Percentiles rank a stretch among this genome's conserved stretches.
Conservation (phyloP, 2,888 invertebrate genomes). For the Anarsia innoxiella region DNA sequence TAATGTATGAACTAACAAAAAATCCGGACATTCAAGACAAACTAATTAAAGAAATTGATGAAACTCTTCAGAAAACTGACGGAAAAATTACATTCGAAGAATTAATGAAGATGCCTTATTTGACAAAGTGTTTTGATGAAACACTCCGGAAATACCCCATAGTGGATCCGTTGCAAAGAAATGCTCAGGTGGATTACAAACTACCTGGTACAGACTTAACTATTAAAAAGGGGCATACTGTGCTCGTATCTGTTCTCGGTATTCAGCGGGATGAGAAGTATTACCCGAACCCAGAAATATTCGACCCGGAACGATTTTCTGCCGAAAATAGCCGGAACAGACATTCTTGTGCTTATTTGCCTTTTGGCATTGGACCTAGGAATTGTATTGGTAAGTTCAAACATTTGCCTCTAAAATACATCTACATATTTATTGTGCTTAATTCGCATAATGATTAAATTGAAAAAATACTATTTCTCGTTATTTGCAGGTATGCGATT, state of each 20-base stretch:
- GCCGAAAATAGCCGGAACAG: slow-evolving; percentile 19
- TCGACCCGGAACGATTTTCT: slow-evolving; percentile 31
- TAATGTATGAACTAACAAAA: slow-evolving; percentile 40
- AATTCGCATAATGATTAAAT: too few relatives aligned
- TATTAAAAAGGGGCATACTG: slow-evolving; percentile 28
- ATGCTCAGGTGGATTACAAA: slow-evolving; percentile 34
- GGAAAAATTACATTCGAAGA: slow-evolving; percentile 39
- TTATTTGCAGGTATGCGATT: slow-evolving; percentile 39
- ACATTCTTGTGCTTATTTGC: slow-evolving; percentile 18
- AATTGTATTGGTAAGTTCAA: slow-evolving; percentile 22
- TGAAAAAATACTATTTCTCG: too few relatives aligned
- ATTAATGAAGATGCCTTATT: slow-evolving; percentile 39
- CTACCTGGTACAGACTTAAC: slow-evolving; percentile 35
- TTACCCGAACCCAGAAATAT: slow-evolving; percentile 30
- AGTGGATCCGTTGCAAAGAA: slow-evolving; percentile 39
- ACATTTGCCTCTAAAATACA: too few relatives aligned
- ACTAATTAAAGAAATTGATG: slow-evolving; percentile 37
- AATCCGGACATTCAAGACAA: slow-evolving; percentile 41
- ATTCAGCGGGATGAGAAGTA: slow-evolving; percentile 49
- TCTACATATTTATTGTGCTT: too few relatives aligned
- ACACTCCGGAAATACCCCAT: slow-evolving; percentile 58
- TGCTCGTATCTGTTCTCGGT: slow-evolving; percentile 32
- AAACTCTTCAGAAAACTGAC: slow-evolving; percentile 28
- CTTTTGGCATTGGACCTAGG: slow-evolving; percentile 24
- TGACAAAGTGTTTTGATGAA: slow-evolving; percentile 50